Percentiles rank a stretch among this genome's conserved stretches.
Evolutionary conservation across 2,797 vertebrate species (phyloP).

Genomic region (Tokudaia tokunoshimensis): DNA sequence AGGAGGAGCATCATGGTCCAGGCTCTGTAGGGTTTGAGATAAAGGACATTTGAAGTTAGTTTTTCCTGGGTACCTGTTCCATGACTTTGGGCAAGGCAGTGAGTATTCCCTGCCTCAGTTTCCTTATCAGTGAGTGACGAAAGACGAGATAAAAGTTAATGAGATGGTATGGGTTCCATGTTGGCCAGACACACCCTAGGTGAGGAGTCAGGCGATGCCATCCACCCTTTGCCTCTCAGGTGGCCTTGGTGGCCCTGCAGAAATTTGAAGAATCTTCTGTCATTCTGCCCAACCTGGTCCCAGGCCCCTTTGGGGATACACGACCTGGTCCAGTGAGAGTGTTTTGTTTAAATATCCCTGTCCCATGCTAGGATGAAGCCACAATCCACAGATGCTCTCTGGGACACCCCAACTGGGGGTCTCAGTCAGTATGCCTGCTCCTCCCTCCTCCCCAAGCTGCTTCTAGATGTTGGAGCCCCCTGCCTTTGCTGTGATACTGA

Average conservation of each 20-base stretch:
- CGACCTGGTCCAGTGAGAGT: background rate
- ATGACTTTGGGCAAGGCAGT: slow-evolving; percentile 61
- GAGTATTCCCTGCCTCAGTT: slow-evolving; percentile 33
- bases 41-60: background rate
- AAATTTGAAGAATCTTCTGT: background rate
- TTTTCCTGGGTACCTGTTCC: background rate
- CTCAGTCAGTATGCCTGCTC: fast-evolving
- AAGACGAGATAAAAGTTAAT: background rate
- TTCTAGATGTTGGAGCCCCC: background rate
- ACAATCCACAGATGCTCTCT: background rate
- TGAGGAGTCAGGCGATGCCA: background rate
- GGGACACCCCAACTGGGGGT: background rate
- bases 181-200: background rate
- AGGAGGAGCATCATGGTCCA: background rate
- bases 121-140: background rate
- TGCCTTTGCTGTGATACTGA: background rate
- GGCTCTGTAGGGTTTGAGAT: background rate
- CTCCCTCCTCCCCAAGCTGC: background rate
- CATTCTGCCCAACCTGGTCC: background rate
- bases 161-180: fast-evolving
- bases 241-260: background rate
- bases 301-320: background rate
- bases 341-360: background rate
- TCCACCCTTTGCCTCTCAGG: background rate
- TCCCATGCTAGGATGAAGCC: background rate